Evolutionary conservation across 1,140 invertebrate species (phyloP), one percentile per base, ranked within the genome.

Genomic region (Procambarus clarkii): DNA sequence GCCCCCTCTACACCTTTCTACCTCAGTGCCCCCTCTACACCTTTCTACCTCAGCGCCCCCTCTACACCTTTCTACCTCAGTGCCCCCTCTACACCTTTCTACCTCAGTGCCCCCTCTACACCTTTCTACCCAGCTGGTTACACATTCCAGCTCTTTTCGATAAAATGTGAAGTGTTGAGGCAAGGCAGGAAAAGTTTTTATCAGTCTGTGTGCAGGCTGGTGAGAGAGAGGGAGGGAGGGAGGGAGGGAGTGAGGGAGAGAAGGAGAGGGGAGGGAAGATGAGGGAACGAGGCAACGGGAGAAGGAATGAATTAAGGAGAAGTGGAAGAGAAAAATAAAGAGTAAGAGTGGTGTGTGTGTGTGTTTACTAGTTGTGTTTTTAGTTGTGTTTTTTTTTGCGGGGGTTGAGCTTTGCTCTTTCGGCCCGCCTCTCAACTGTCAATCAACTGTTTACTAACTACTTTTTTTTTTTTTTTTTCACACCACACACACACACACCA

Each of bases 191-290:
- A 74, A 74, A 24, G 7, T 34, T 5, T 74, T 74, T 74, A 74
- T 74, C 69, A 74, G 69, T 74, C 34, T 34, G n/a, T 74, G 69
- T 74, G 69, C 69, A 74, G 69, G 77, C 4, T 79, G 7, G 45
- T 79, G 48, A n/a, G 48, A 24, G 48, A 45, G 44, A 34, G 44
- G 45, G 50, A 45, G 44, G 3, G 60, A 4, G 78, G 50, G 44
- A 21, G 44, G n/a, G 45, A 3, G 45, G 9, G 78, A 84, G 64
- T 24, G 82, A 45, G 21, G 15, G 60, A 46, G 64, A 46, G 82
- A 71, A 45, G 45, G 58, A 69, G 82, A 69, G 60, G 4, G 60
- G 7, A 15, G 15, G 60, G 13, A 15, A 18, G 60, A 64, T 64
- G 60, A 64, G 18, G 3, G 15, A 64, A 21, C 11, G 18, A 18